Conservation (phyloP, 1,140 invertebrate species). For the Drosophila cardini region DNA sequence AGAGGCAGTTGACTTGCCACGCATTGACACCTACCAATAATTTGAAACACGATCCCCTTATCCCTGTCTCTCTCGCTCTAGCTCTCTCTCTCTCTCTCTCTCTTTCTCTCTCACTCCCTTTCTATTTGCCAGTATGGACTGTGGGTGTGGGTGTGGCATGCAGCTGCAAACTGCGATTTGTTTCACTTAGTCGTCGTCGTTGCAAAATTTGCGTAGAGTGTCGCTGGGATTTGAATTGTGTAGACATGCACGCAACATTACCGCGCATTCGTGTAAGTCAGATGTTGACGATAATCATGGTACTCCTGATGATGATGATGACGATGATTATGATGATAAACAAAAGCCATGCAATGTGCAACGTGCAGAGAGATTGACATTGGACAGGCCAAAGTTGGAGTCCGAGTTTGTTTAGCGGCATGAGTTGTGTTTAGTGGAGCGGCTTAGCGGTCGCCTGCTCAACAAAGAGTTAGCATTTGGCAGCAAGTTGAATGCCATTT, state of each 20-base stretch:
- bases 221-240: constrained; percentile 75
- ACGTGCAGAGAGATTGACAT: constrained; percentile 17
- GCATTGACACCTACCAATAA: constrained; percentile 78
- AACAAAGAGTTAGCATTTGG: constrained; percentile 27
- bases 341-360: constrained; percentile 21
- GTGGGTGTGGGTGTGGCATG: constrained; percentile 26
- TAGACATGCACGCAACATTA: constrained; percentile 81
- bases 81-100: not conserved
- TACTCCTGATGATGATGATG: not conserved
- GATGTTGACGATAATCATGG: not conserved
- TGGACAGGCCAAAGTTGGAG: not conserved
- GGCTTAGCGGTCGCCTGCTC: constrained; percentile 26
- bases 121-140: not conserved
- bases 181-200: constrained; percentile 62
- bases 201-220: constrained; percentile 65
- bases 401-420: constrained; percentile 8
- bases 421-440: constrained; percentile 39
- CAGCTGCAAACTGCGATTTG: constrained; percentile 67
- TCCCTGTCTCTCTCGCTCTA: no score
- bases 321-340: constrained; percentile 34
- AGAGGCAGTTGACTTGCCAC: constrained; percentile 48
- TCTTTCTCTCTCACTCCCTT: not conserved
- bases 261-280: constrained; percentile 66
- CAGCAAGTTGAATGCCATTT: constrained; percentile 50
- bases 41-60: constrained; percentile 41